Base-by-base conservation (phyloP, 2,797 vertebrate genomes). In the Tympanoctomys barrerae region DNA sequence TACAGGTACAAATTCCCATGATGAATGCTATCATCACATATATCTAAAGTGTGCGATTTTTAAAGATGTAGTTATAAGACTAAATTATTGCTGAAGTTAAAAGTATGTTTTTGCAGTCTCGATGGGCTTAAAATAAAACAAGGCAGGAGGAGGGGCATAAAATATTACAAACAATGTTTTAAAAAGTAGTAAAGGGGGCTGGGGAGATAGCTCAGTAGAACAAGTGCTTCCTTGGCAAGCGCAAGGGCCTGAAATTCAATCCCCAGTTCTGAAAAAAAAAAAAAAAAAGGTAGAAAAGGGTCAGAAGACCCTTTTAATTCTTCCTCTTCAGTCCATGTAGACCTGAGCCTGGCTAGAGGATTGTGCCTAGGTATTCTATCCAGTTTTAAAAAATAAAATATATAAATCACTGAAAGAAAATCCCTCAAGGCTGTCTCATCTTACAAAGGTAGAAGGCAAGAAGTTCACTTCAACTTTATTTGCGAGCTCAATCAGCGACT, bases 381-480 rank as follows among this genome's bases (percentile, higher is more conserved):
- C 22, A 46, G 16, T 77, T 28, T 85, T 1, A 31, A 33, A 49
- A 49, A 49, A 49, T 11, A 49, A 49, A 49, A 49, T 11, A 49
- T 1, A 49, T 11, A 49, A 49, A 49, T 5, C 64, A 39, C 18
- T 1, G 0, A 79, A 57, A 71, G 46, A 61, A 46, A 16, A 61
- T 46, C 66, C 33, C 66, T 85, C 57, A 52, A 26, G 7, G 31
- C 24, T 59, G 54, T 57, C 3, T 31, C 59, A 36, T 21, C 8
- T 86, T 84, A 71, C 64, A 42, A 81, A 80, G 36, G 12, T 26
- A 66, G 14, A 94, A 90, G 22, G 36, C 87, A 81, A 59, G 28
- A 81, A 18, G 26, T 82, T 83, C 73, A 62, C 4, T 79, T 77
- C 68, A 85, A 80, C 19, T 57, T 97, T 97, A 96, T 96, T 94